Percentiles rank a stretch among this genome's conserved stretches.
These are phyloP conservation scores for Seira sanloemensis DNA, from an alignment of 2,888 invertebrate species.

Conservation along the genomic window DNA sequence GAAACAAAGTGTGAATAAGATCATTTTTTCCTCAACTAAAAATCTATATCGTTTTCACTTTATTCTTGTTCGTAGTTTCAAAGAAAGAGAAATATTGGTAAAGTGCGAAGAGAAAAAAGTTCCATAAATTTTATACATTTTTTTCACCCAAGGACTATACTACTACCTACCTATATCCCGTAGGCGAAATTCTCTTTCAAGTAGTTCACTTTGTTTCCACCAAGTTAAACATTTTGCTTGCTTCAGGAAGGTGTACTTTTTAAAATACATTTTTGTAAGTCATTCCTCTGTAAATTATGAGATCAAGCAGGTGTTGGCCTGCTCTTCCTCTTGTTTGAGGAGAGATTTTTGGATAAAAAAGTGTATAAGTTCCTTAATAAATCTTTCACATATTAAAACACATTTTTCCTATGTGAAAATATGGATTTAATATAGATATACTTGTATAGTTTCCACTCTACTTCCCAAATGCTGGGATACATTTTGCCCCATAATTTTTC, in stretches of 20 bases:
- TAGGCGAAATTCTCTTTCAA: background rate
- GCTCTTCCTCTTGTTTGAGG: background rate
- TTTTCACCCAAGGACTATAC: background rate
- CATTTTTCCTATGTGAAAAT: background rate
- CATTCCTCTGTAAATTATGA: constrained; percentile 31
- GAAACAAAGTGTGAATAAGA: background rate
- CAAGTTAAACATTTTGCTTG: background rate
- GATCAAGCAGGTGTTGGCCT: constrained; percentile 41
- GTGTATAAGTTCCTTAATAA: constrained; percentile 5
- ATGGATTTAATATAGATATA: background rate
- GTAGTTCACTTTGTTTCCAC: background rate
- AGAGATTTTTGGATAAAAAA: background rate
- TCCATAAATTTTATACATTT: background rate
- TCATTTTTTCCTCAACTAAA: background rate
- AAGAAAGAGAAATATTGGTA: background rate
- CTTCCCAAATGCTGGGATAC: background rate
- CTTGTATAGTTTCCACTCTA: background rate
- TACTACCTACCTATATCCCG: too few relatives aligned
- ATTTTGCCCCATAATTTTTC: background rate
- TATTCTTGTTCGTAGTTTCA: background rate
- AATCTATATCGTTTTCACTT: background rate
- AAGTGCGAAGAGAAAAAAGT: background rate
- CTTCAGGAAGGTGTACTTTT: background rate
- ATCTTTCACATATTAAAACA: constrained; percentile 19
- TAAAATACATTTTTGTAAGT: background rate